These are phyloP conservation scores for Rhinoderma darwinii DNA, from an alignment of 2,113 vertebrate species.

Conservation along the genomic window DNA sequence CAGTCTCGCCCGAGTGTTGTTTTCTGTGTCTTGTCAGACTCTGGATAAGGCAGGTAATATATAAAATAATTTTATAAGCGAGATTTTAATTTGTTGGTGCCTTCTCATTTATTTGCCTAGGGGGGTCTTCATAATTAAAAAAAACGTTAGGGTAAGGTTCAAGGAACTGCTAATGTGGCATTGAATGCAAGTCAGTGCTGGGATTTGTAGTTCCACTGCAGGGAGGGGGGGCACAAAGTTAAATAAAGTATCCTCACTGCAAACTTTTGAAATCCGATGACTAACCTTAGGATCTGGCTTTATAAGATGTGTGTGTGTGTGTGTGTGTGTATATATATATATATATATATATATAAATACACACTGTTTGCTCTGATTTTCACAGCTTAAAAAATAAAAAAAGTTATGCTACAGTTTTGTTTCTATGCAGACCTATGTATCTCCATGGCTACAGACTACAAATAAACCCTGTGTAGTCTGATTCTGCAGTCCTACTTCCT, in stretches of 20 bases:
- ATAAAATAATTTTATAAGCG: background rate
- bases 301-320: too few species aligned
- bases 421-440: background rate
- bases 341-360: too few species aligned
- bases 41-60: background rate
- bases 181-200: background rate
- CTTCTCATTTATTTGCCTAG: background rate
- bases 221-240: background rate
- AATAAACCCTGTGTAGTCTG: too few species aligned
- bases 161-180: background rate
- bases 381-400: too few species aligned
- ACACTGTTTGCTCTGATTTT: too few species aligned
- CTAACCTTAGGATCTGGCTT: too few species aligned
- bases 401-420: too few species aligned
- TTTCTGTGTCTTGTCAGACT: background rate
- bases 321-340: too few species aligned
- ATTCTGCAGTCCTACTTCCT: too few species aligned
- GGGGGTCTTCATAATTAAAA: background rate
- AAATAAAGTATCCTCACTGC: background rate
- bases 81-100: background rate
- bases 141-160: background rate
- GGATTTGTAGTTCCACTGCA: background rate
- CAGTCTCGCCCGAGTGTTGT: background rate
- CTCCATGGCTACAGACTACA: background rate
- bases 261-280: too few species aligned